These are phyloP conservation scores for Rambutsinella grinnellia DNA, from an alignment of 2,888 invertebrate species.

Conservation along the genomic window DNA sequence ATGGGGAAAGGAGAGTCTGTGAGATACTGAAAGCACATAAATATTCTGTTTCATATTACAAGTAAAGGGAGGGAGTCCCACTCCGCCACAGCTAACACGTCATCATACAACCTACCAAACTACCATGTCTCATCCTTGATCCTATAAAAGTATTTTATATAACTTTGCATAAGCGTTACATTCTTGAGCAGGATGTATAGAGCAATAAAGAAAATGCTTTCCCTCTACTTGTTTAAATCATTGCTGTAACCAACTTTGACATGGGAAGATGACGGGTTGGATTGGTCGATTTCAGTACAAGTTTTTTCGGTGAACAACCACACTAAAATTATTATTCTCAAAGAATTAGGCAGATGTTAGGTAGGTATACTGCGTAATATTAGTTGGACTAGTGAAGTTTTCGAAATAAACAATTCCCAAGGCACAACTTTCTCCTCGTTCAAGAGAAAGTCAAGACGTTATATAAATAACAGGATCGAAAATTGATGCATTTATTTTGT, in stretches of 20 bases:
- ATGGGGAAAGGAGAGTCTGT: conserved; percentile 21
- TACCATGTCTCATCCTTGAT: not conserved
- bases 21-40: conserved; percentile 24
- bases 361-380: not conserved
- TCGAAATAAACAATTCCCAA: conserved; percentile 44
- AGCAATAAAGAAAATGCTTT: conserved; percentile 44
- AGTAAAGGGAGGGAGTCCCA: not conserved
- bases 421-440: conserved; percentile 19
- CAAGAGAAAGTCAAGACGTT: not conserved
- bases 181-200: not conserved
- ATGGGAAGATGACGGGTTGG: conserved; percentile 40
- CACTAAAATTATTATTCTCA: too few relatives aligned
- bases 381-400: not conserved
- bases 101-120: not conserved
- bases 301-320: not conserved
- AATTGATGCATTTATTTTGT: too few relatives aligned
- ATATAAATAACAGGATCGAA: not conserved
- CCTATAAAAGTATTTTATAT: not conserved
- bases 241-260: conserved; percentile 47
- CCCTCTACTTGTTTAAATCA: conserved; percentile 42
- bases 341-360: not conserved
- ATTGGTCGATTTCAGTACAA: conserved; percentile 17
- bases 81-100: not conserved
- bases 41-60: conserved; percentile 27
- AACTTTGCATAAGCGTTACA: not conserved